These are phyloP conservation scores for Odobenus rosmarus DNA, from an alignment of 2,113 vertebrate genomes.

Conservation along the genomic window DNA sequence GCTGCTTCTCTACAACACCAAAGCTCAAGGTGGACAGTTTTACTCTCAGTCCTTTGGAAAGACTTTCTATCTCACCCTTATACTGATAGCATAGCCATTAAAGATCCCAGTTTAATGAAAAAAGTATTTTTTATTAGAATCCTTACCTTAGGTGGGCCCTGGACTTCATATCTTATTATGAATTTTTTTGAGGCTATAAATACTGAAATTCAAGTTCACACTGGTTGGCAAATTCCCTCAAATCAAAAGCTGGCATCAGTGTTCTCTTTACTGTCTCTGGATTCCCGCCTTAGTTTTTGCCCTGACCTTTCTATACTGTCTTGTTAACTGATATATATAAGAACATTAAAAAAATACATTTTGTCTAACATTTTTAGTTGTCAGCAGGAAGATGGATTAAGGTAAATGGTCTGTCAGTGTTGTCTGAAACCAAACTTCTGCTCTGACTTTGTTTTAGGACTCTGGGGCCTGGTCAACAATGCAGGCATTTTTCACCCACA, in stretches of 20 bases:
- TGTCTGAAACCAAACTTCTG: not conserved
- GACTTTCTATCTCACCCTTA: not conserved
- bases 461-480: slow-evolving; percentile 71
- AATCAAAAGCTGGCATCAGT: not conserved
- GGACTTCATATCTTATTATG: not conserved
- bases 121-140: not conserved
- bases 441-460: slow-evolving; percentile 59
- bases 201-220: not conserved
- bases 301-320: not conserved
- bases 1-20: not conserved
- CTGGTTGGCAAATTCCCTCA: not conserved
- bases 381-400: not conserved
- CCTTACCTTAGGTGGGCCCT: not conserved
- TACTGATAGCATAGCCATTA: not conserved
- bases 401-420: not conserved
- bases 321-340: not conserved
- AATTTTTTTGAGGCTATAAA: not conserved
- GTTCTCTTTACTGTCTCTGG: not conserved
- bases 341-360: slow-evolving; percentile 8
- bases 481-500: not conserved
- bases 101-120: not conserved
- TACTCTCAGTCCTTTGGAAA: not conserved
- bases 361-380: slow-evolving; percentile 45
- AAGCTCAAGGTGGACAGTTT: not conserved
- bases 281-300: not conserved